Percentiles rank a stretch among this genome's conserved stretches.
phyloP scores from a whole-genome alignment of 2,888 invertebrate species.

The Drosophila fulvimacula region DNA sequence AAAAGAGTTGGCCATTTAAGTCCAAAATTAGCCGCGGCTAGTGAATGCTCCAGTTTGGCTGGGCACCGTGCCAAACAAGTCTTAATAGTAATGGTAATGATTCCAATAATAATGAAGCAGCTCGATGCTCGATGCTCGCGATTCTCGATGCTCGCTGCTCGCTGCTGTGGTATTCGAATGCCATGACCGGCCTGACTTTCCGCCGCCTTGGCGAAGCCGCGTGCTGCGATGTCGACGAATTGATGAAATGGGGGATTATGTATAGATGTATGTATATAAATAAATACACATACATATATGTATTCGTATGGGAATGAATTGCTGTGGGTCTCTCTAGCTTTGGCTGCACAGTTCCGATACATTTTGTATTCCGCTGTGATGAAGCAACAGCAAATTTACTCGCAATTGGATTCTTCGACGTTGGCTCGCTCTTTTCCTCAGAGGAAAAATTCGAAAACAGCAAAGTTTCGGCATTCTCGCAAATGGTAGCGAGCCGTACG shows the following conservation, averaged over 20 bases:
- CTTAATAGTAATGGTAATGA: slow-evolving; percentile 21
- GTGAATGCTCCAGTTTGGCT: slow-evolving; percentile 55
- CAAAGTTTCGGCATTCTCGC: slow-evolving; percentile 72
- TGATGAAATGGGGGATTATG: slow-evolving; percentile 75
- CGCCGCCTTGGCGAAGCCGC: slow-evolving; percentile 30
- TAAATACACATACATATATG: slow-evolving; percentile 3
- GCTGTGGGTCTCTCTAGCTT: slow-evolving; percentile 12
- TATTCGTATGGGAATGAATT: not conserved
- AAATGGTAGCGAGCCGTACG: slow-evolving; percentile 63
- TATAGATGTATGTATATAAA: slow-evolving; percentile 15
- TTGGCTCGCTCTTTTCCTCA: slow-evolving; percentile 59
- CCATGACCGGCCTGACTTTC: slow-evolving; percentile 67
- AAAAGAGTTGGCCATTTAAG: slow-evolving; percentile 3
- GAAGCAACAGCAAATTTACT: slow-evolving; percentile 37
- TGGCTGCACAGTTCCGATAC: slow-evolving; percentile 1
- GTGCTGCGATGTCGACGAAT: slow-evolving; percentile 42
- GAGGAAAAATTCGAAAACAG: slow-evolving; percentile 57
- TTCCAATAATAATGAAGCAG: slow-evolving; percentile 32
- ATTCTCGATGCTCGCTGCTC: not conserved
- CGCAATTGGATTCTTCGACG: slow-evolving; percentile 53
- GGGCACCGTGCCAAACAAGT: slow-evolving; percentile 69
- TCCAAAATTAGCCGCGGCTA: not conserved
- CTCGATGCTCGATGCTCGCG: slow-evolving; percentile 6
- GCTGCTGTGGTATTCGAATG: slow-evolving; percentile 33
- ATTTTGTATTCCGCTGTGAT: slow-evolving; percentile 33